Evolutionary conservation across 2,888 invertebrate species (phyloP).

Genomic region (Myathropa florea): DNA sequence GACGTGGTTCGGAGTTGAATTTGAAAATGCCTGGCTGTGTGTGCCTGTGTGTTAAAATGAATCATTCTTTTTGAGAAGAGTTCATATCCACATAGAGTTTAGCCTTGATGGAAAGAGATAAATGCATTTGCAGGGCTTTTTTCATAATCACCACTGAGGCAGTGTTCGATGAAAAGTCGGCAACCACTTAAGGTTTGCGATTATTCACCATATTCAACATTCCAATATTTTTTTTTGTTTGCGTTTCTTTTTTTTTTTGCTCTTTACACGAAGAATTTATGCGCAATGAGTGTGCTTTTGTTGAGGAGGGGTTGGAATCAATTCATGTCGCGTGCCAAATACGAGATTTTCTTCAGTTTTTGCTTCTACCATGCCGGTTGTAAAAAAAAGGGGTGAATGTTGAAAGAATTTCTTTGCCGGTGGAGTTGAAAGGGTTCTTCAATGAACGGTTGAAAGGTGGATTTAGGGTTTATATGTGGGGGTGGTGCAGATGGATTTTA

Average conservation of each 20-base stretch:
- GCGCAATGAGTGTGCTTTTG: not conserved
- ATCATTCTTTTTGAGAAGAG: conserved; percentile 29
- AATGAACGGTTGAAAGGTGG: not conserved
- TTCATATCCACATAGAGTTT: not conserved
- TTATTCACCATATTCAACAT: conserved; percentile 55
- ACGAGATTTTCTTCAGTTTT: conserved; percentile 15
- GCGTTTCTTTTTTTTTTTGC: conserved; percentile 13
- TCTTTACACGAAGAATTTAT: not conserved
- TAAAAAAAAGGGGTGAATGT: not conserved
- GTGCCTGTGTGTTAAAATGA: conserved; percentile 48
- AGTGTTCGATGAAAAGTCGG: conserved; percentile 30
- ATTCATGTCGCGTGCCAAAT: conserved; percentile 52
- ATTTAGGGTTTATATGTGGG: not conserved
- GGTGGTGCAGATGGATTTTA: not conserved
- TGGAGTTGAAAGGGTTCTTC: not conserved
- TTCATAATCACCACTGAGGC: conserved; percentile 12
- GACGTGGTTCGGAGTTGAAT: conserved; percentile 9
- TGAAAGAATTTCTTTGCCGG: not conserved
- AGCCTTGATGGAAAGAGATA: conserved; percentile 25
- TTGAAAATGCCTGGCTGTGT: not conserved
- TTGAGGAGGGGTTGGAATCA: conserved; percentile 1
- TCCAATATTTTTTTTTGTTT: conserved; percentile 51
- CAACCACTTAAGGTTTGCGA: conserved; percentile 43
- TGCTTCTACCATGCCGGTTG: not conserved
- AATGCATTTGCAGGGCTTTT: conserved; percentile 9